Evolutionary conservation across 2,888 invertebrate species (phyloP), one percentile per base, ranked within the genome.

Genomic region (Amblyjoppa fuscipennis): DNA sequence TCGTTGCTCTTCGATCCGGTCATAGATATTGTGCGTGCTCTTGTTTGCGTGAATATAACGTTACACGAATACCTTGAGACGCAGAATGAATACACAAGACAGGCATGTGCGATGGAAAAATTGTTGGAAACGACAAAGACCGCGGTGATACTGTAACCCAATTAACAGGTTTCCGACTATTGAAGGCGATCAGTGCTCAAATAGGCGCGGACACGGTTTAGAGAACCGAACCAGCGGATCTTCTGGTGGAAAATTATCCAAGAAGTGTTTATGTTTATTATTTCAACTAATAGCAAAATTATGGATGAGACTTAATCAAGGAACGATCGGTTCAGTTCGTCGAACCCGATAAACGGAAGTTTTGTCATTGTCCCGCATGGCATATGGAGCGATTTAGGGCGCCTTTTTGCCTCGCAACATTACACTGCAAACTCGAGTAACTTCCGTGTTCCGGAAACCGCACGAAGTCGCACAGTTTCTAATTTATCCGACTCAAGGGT

Each of bases 401-500:
- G 11, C 13, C 61, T 59, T 61, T 59, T 64, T 16, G 4, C 49
- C 64, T 16, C 75, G 28, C 49, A 20, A 45, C 34, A 64, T 75
- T 49, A 64, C 45, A 75, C 64, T 31, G n/a, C 75, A 20, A 49
- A 75, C n/a, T 31, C 31, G 28, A 6, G 11, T 3, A 45, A 64
- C 75, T 75, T 75, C 75, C 75, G 64, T 49, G 64, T 75, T 49
- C 25, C 31, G 64, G 28, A 34, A 49, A 49, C 34, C 64, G 34
- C 34, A 28, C 28, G 31, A 49, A 45, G 64, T 61, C 64, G 49
- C 49, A 51, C 71, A 66, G 68, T 68, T 75, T 82, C 59, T 68
- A 85, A 83, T 85, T 83, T 80, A 80, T 87, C 84, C 74, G 84
- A 86, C 87, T 89, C 84, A 80, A 87, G 74, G 87, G 85, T 85